These are phyloP conservation scores for Atherinomorus stipes DNA, from an alignment of 2,113 vertebrate genomes.

Conservation along the genomic window DNA sequence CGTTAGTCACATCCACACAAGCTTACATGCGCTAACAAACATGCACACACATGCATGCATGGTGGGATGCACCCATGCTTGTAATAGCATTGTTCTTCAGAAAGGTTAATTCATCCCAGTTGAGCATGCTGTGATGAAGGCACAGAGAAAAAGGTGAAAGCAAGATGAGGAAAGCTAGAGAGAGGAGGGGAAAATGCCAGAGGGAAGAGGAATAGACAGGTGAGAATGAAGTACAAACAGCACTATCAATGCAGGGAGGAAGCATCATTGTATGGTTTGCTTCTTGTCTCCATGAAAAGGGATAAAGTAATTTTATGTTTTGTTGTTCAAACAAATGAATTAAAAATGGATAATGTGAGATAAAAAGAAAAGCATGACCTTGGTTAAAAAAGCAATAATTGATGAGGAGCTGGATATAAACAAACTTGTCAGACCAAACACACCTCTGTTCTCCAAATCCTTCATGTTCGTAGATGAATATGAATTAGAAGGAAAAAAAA, in stretches of 20 bases:
- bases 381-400: too few relatives aligned
- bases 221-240: conserved; percentile 1
- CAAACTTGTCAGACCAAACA: too few relatives aligned
- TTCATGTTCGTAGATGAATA: too few relatives aligned
- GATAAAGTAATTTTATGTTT: too few relatives aligned
- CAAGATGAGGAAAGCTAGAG: conserved; percentile 7
- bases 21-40: conserved; percentile 8
- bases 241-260: not conserved
- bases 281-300: too few relatives aligned
- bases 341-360: too few relatives aligned
- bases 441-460: too few relatives aligned
- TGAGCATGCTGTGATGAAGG: conserved; percentile 51
- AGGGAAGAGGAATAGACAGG: conserved; percentile 11
- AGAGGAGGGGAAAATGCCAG: conserved; percentile 14
- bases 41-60: conserved; percentile 16
- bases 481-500: too few relatives aligned
- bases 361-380: too few relatives aligned
- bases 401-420: too few relatives aligned
- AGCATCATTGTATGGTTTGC: too few relatives aligned
- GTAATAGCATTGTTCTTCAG: conserved; percentile 75
- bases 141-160: conserved; percentile 12
- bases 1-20: conserved; percentile 20
- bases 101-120: conserved; percentile 74
- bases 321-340: too few relatives aligned
- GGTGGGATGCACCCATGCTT: conserved; percentile 67